Percentiles rank a stretch among this genome's conserved stretches.
phyloP scores from a whole-genome alignment of 2,797 vertebrate species.

The Xerus rutilus region DNA sequence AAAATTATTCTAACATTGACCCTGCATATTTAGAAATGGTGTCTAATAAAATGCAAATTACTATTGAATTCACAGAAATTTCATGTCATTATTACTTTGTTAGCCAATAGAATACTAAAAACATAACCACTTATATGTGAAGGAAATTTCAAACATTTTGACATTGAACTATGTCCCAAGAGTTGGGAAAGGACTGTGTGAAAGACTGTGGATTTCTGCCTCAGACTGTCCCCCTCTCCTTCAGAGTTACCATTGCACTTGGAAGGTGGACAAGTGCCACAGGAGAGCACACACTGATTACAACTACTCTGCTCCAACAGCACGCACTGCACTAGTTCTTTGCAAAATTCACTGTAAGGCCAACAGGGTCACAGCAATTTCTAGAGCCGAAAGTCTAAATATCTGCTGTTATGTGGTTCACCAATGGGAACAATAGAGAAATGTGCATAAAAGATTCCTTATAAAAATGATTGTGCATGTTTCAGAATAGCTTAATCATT shows the following conservation, averaged over 20 bases:
- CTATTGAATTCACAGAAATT: neutral
- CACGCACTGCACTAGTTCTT: neutral
- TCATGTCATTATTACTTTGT: neutral
- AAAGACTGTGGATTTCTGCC: neutral
- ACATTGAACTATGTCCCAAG: neutral
- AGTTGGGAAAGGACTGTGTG: neutral
- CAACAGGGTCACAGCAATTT: neutral
- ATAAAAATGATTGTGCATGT: conserved; percentile 41
- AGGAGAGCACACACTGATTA: fast-evolving
- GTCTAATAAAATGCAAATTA: neutral
- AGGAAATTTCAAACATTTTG: conserved; percentile 15
- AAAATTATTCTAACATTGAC: neutral
- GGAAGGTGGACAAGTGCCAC: neutral
- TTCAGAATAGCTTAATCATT: conserved; percentile 70
- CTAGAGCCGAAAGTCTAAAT: neutral
- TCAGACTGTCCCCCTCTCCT: neutral
- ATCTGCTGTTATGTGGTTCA: neutral
- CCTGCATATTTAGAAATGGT: neutral
- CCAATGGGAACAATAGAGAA: neutral
- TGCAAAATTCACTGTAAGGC: neutral
- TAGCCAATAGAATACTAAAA: conserved; percentile 7
- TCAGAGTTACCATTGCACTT: neutral
- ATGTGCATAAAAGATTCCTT: conserved; percentile 16
- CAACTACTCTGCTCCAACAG: neutral
- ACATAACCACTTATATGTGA: neutral